Base-by-base conservation (phyloP, 2,888 invertebrate species). In the Penaeus monodon region DNA sequence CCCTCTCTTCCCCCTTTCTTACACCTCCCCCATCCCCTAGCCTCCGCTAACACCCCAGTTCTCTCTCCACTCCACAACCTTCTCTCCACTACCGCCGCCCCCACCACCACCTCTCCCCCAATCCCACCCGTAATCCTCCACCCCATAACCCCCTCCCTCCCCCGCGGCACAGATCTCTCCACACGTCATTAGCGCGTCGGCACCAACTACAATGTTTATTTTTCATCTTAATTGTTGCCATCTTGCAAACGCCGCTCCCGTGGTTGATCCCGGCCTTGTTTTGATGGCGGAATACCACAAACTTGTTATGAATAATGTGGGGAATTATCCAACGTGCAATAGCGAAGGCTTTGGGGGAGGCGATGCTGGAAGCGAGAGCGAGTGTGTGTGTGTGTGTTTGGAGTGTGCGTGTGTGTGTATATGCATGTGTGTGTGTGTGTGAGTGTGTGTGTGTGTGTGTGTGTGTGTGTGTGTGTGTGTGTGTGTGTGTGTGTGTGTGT, bases 201-300 rank as follows among this genome's bases (percentile, higher is more conserved):
- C 77, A 84, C 77, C 84, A 84, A 77, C 84, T 84, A 77, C 57
- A 38, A 27, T 84, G 84, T 84, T 84, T 84, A 84, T 84, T 84
- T 84, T 84, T 84, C 84, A 84, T 84, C 84, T 84, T 84, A 84
- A 84, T 84, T 84, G 84, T 84, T 78, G 84, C 78, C 84, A 84
- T 84, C 84, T 84, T 84, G 84, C 84, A 78, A 68, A 84, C 77
- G 76, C 84, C 57, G 68, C 84, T 77, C 66, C 84, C 77, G 65
- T 17, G 77, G 84, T 64, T 84, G 84, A 84, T 84, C 84, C 84
- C 66, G 68, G 85, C 65, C 73, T 74, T 80, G 85, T 84, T 84
- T 80, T 80, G 80, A 74, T 85, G 80, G 74, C 80, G 64, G 64
- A 64, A 29, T 79, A 85, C 73, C 85, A 85, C 85, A 85, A 85